These are phyloP conservation scores for Venustaconcha ellipsiformis DNA, from an alignment of 1,140 invertebrate species.

Conservation along the genomic window DNA sequence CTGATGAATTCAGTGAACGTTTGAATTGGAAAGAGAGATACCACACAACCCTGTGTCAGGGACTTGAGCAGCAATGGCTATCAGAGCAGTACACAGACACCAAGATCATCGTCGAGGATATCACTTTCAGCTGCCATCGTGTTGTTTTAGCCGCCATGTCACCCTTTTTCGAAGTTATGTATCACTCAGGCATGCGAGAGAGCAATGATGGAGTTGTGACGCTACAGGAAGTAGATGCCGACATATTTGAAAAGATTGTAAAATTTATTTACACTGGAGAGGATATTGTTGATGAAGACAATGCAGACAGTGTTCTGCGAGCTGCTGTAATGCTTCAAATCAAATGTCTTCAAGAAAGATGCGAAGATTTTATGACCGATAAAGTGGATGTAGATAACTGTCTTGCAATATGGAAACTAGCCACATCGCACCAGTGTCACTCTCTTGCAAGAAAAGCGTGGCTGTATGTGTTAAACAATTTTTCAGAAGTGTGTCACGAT, in stretches of 20 bases:
- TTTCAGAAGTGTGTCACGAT: conserved; percentile 30
- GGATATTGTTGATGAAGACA: conserved; percentile 41
- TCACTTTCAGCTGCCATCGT: conserved; percentile 35
- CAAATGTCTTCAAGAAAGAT: conserved; percentile 43
- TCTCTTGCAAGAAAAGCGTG: conserved; percentile 31
- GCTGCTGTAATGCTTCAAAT: conserved; percentile 47
- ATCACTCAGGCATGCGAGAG: conserved; percentile 85
- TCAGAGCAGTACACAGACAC: conserved; percentile 30
- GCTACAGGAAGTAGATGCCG: conserved; percentile 6
- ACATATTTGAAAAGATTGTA: conserved; percentile 40
- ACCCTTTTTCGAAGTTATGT: conserved; percentile 94
- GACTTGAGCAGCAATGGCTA: conserved; percentile 16
- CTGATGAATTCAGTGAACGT: no score
- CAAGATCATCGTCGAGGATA: conserved; percentile 27
- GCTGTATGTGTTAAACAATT: conserved; percentile 37
- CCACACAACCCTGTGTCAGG: neutral
- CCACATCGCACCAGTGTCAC: conserved; percentile 37
- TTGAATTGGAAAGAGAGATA: conserved; percentile 3
- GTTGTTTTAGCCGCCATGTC: conserved; percentile 87
- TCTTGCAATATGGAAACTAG: conserved; percentile 44
- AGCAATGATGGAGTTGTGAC: conserved; percentile 37
- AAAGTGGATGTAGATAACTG: conserved; percentile 42
- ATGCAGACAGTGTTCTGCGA: conserved; percentile 41
- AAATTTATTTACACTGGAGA: conserved; percentile 44
- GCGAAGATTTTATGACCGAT: conserved; percentile 42